Evolutionary conservation across 92 coral and sea anemone genomes (phyloP).

Genomic region (Heteractis magnifica): DNA sequence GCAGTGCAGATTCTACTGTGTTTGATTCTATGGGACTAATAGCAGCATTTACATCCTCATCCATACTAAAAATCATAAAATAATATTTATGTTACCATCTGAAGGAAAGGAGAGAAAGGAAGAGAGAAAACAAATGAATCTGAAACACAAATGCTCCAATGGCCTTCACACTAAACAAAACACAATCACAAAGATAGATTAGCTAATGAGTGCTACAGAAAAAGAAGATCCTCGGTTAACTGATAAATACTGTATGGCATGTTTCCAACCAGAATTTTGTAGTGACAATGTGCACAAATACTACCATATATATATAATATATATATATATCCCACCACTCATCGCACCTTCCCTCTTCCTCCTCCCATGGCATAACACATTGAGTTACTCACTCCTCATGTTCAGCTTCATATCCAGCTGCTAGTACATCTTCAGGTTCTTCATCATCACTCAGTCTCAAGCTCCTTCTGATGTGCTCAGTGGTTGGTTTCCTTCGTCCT

Average conservation of each 20-base stretch:
- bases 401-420: constrained; percentile 48
- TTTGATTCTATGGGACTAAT: constrained; percentile 12
- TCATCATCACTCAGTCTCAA: constrained; percentile 44
- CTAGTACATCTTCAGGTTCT: constrained; percentile 41
- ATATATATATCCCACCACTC: too few relatives aligned
- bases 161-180: too few relatives aligned
- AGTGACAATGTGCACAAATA: too few relatives aligned
- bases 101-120: neutral
- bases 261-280: too few relatives aligned
- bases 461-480: constrained; percentile 70
- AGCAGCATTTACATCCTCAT: constrained; percentile 39
- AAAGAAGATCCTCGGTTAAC: too few relatives aligned
- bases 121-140: neutral
- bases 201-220: too few relatives aligned
- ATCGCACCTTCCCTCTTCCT: too few relatives aligned
- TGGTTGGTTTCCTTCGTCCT: constrained; percentile 88
- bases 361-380: too few relatives aligned
- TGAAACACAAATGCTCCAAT: too few relatives aligned
- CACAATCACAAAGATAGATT: too few relatives aligned
- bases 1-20: constrained; percentile 5
- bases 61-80: constrained; percentile 29
- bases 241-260: too few relatives aligned
- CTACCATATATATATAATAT: too few relatives aligned
- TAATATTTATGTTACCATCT: neutral
- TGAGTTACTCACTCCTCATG: constrained; percentile 53